Base-by-base conservation (phyloP, 2,113 vertebrate species). In the Oplegnathus fasciatus region DNA sequence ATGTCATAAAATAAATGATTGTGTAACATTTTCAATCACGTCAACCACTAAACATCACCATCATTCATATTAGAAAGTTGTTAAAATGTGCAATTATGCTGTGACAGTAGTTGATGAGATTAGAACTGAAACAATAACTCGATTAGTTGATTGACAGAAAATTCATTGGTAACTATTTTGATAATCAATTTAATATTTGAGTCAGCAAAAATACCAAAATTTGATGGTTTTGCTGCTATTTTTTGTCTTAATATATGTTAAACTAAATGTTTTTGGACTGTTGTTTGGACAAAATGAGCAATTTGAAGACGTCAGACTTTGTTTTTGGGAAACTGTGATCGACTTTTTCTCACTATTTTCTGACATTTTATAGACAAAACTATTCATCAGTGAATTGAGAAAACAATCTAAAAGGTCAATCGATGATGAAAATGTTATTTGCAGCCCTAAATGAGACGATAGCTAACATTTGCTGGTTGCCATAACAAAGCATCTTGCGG, bases 351-450 rank as follows among this genome's bases (percentile, higher is more conserved):
- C 37, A 17, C 14, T 11, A 68, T 68, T 30, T 68, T 68, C 24
- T 50, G 26, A 57, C 5, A 44, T 14, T 58, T 48, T 32, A 61
- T 0, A 42, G 52, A 42, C 5, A 32, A 68, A 68, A n/a, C 26
- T 0, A 46, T 69, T 8, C 37, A 34, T 11, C 0, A n/a, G 0
- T 40, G n/a, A 7, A 32, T 32, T 2, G 2, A 60, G 22, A 34
- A 55, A 44, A 44, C 11, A 4, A 20, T 9, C n/a, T 34, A 20
- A 75, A n/a, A n/a, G 11, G 4, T 61, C 5, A 18, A 24, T 17
- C 4, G 0, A 9, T 34, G 22, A 10, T 37, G 9, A 7, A 65
- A 24, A n/a, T 28, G 5, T 28, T 9, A 28, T 37, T 52, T 58
- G 20, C 14, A 32, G 6, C 15, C 30, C 15, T 42, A 15, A 67